Evolutionary conservation across 2,797 vertebrate genomes (phyloP), one percentile per base, ranked within the genome.

Genomic region (Pampus argenteus): DNA sequence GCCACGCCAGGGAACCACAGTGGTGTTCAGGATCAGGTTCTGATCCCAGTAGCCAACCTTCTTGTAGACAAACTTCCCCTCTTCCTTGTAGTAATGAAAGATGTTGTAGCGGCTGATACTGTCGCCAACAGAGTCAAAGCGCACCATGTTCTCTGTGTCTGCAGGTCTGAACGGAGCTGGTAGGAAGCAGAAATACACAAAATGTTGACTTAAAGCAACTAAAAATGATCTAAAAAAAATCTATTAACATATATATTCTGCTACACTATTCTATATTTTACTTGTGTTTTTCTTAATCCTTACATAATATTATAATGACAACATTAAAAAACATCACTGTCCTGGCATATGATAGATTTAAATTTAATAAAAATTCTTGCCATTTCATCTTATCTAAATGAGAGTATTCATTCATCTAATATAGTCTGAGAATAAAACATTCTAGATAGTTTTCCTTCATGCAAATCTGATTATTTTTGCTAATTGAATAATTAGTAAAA

Each of bases 31-130:
- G 23, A 85, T 95, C 74, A 99, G 94, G 76, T 88, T 96, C 84
- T 98, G 96, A 9, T 96, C 96, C 98, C 98, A 99, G 90, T 97
- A 98, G 71, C 98, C 98, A 17, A 99, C 97, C 85, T 98, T 98
- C 88, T 86, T 94, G 85, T 99, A 99, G 55, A 89, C 78, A 6
- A 96, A 99, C 78, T 92, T 94, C 18, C 95, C 96, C 0, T 94
- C 95, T 5, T 90, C 79, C 67, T 92, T 92, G 86, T 97, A 95
- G 74, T 97, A 99, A 85, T 96, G 97, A 83, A 99, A 99, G 88
- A 99, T 98, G 88, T 99, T 99, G 94, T 99, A 99, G 70, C 97
- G 98, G 20, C 98, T 98, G 1, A 99, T 96, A 68, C 98, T 96
- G 10, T 99, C 98, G 0, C 98, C 98, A 0, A 95, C 95, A 9